phyloP scores from a whole-genome alignment of 2,888 invertebrate genomes.

The Hoplodrina blanda region DNA sequence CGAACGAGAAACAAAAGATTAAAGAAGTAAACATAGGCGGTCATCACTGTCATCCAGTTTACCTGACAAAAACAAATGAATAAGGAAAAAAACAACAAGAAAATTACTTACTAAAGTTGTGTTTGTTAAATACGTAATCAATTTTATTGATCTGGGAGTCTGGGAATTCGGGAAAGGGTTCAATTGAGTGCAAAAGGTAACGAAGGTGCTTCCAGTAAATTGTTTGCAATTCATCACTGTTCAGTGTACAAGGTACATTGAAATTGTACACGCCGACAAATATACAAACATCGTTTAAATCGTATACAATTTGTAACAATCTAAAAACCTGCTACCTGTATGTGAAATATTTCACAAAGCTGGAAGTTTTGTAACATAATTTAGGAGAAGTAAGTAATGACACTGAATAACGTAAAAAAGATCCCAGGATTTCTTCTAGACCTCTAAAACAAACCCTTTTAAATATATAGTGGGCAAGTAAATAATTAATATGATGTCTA shows the following conservation, averaged over 20 bases:
- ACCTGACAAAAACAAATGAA: not conserved
- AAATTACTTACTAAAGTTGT: constrained; percentile 5
- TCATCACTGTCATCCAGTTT: no score
- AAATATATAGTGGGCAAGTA: no score
- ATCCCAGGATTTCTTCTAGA: no score
- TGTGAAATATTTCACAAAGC: not conserved
- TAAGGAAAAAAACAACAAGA: not conserved
- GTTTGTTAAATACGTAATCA: constrained; percentile 11
- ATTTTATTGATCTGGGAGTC: constrained; percentile 14
- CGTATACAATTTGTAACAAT: not conserved
- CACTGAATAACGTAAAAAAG: no score
- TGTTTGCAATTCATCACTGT: constrained; percentile 15
- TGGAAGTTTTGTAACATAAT: no score
- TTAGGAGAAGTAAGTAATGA: no score
- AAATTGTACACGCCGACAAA: not conserved
- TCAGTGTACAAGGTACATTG: constrained; percentile 7
- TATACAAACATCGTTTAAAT: not conserved
- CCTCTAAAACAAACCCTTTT: no score
- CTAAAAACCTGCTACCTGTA: not conserved
- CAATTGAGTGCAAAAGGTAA: constrained; percentile 2
- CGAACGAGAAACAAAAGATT: no score
- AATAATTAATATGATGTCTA: no score
- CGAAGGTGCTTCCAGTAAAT: constrained; percentile 14
- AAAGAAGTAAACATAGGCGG: not conserved
- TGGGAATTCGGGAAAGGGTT: constrained; percentile 9